Conservation (phyloP, 2,888 invertebrate genomes). For the Protophormia terraenovae region DNA sequence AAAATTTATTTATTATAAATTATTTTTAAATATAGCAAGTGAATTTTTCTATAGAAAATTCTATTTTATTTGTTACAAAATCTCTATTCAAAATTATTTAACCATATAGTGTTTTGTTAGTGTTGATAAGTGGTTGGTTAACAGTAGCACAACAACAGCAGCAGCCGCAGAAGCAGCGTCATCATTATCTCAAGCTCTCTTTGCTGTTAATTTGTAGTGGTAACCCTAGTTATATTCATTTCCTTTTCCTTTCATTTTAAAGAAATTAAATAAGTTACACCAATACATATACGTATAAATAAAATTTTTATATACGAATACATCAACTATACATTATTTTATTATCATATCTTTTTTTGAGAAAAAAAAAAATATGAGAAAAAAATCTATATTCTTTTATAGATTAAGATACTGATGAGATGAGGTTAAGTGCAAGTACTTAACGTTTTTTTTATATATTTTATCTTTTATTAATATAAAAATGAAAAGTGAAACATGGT, state of each 20-base stretch:
- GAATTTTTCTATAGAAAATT: conserved; percentile 24
- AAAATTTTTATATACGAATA: neutral
- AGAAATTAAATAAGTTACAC: conserved; percentile 31
- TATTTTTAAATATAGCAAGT: conserved; percentile 36
- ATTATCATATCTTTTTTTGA: too few species aligned
- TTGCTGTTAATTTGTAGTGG: neutral
- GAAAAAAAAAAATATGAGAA: too few species aligned
- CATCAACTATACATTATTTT: conserved; percentile 18
- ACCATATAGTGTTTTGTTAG: conserved; percentile 55
- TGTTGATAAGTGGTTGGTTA: conserved; percentile 46
- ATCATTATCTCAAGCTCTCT: neutral
- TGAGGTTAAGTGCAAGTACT: conserved; percentile 71
- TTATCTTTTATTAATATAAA: conserved; percentile 26
- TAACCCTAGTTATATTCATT: conserved; percentile 25
- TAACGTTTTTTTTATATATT: conserved; percentile 45
- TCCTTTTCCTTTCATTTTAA: conserved; percentile 24
- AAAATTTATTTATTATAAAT: conserved; percentile 37
- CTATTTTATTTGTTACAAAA: conserved; percentile 1
- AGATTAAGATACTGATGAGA: conserved; percentile 66
- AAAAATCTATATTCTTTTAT: conserved; percentile 61
- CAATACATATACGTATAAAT: neutral
- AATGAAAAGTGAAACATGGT: conserved; percentile 27
- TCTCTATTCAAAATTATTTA: conserved; percentile 69
- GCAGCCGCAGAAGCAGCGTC: too few species aligned
- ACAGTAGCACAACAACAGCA: too few species aligned